Evolutionary conservation across 2,113 vertebrate genomes (phyloP), one percentile per base, ranked within the genome.

Genomic region (Tinamus guttatus): DNA sequence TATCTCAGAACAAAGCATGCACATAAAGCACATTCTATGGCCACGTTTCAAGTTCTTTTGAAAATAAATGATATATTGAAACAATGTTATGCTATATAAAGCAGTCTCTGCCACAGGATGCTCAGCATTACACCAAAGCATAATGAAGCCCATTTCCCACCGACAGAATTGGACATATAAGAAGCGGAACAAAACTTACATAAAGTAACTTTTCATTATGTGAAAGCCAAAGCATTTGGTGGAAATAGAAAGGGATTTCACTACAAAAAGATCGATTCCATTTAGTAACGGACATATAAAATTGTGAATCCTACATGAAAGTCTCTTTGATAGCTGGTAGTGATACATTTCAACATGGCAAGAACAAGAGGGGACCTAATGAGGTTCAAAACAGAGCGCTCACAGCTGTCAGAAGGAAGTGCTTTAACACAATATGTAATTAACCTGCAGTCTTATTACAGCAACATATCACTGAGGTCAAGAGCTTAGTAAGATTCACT

Each of bases 51-150:
- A 96, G 88, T 85, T 81, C 94, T 96, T 95, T 95, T 94, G 85
- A 97, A 95, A 96, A 96, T 93, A 96, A 96, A 94, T 96, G 77
- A 95, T 95, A 96, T 85, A 95, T 13, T 92, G 85, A 93, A 97
- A 96, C 88, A 95, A 93, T 88, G 77, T 43, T 92, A 88, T 58
- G 80, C 91, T 96, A 88, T 74, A 69, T 71, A 94, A 91, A 84
- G 82, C 13, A 1, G 52, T 32, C 68, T 81, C 84, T 54, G 74
- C 92, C 91, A 94, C 20, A 65, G 75, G 52, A 85, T 90, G 80
- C 87, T 93, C 76, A 90, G 43, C 73, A 49, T 68, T 84, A 86
- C 60, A 79, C 47, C 82, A 64, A 88, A 88, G 51, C 4, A 1
- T 16, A 52, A 85, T 68, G 85, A 95, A 93, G 69, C 75, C 83